Evolutionary conservation across 2,797 vertebrate species (phyloP), one percentile per base, ranked within the genome.

Genomic region (Phrynocephalus guinanensis): DNA sequence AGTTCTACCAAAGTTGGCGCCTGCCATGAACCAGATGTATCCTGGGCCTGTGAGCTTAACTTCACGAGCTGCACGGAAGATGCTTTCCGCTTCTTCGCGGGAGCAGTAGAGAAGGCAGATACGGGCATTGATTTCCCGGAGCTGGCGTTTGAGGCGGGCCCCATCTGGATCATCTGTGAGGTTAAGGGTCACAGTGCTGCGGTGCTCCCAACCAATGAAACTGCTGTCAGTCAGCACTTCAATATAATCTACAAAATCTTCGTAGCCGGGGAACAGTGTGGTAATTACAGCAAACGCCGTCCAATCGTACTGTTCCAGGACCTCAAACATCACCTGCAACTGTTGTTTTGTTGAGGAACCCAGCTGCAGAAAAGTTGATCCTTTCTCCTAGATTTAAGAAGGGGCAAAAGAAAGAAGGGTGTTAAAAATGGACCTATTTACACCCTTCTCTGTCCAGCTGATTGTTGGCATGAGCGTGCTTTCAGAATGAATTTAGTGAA

Each of bases 261-360:
- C 98, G 96, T 99, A 98, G 92, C 98, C 98, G 0, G 98, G 98
- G 95, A 98, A 98, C 88, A 98, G 97, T 0, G 98, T 99, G 92
- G 97, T 98, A 94, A 99, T 97, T 76, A 99, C 98, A 0, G 98
- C 98, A 90, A 99, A 99, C 88, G 98, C 93, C 0, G 98, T 99
- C 98, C 98, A 99, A 81, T 99, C 98, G 4, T 99, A 99, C 92
- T 99, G 98, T 94, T 99, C 98, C 95, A 99, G 95, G 93, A 99
- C 98, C 97, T 99, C 98, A 71, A 99, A 99, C 96, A 99, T 98
- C 91, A 99, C 98, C 94, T 97, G 98, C 24, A 99, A 95, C 84
- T 99, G 98, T 91, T 99, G 98, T 87, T 98, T 97, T 0, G 98
- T 99, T 78, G 98, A 99, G 28, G 98, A 98, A 95, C 98, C 98